phyloP scores from a whole-genome alignment of 2,113 vertebrate genomes.

The Saimiri boliviensis region DNA sequence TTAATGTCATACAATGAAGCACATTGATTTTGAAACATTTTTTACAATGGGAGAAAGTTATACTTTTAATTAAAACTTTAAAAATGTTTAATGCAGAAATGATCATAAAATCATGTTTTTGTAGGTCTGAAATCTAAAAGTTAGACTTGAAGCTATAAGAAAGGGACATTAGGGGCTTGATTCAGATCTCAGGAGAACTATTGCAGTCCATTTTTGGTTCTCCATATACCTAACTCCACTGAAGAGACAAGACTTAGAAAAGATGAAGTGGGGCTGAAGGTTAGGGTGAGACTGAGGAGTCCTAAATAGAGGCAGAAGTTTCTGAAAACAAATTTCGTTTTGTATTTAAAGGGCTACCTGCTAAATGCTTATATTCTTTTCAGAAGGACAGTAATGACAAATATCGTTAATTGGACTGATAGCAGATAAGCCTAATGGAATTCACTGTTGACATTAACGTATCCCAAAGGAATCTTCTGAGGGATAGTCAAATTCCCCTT shows the following conservation, averaged over 20 bases:
- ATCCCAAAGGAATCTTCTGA: neutral
- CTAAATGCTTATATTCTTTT: neutral
- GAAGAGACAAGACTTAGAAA: neutral
- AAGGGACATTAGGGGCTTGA: neutral
- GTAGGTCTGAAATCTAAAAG: neutral
- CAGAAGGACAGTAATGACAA: neutral
- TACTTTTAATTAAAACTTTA: slow-evolving; percentile 19
- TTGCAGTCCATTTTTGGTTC: neutral
- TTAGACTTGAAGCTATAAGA: neutral
- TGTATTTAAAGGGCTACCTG: neutral
- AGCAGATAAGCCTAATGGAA: neutral
- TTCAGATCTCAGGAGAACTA: neutral
- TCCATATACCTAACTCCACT: neutral
- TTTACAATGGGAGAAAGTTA: neutral
- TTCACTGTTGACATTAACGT: neutral
- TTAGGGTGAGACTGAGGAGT: neutral
- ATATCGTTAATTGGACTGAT: neutral
- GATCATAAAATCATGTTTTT: neutral
- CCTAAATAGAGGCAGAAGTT: neutral
- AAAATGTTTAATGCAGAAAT: neutral
- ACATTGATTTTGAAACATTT: neutral
- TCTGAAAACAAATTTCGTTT: neutral
- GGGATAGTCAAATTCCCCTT: neutral
- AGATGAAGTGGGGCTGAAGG: neutral
- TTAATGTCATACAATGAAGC: neutral